phyloP scores from a whole-genome alignment of 1,140 invertebrate genomes.

The Saccostrea cuccullata region DNA sequence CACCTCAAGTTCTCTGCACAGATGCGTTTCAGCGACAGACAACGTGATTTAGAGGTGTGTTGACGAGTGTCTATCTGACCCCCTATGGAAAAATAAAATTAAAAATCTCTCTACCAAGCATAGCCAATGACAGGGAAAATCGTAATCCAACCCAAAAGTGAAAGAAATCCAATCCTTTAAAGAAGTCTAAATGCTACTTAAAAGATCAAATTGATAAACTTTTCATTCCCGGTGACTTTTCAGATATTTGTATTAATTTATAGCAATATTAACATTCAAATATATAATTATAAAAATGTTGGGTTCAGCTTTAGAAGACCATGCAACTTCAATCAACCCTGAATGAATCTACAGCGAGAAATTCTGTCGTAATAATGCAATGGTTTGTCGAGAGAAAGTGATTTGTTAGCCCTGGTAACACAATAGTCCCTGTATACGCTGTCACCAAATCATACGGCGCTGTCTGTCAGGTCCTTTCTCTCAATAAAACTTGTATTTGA shows the following conservation, averaged over 20 bases:
- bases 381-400: not conserved
- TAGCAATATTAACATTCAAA: not conserved
- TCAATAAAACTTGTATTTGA: not conserved
- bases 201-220: constrained; percentile 15
- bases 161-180: not conserved
- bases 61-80: not conserved
- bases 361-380: not conserved
- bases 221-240: not conserved
- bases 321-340: not conserved
- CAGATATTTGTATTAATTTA: constrained; percentile 6
- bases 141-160: constrained; percentile 16
- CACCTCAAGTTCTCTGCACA: not conserved
- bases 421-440: not conserved
- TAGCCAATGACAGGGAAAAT: not conserved
- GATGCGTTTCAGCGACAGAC: not conserved
- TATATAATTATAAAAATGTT: not conserved
- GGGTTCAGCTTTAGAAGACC: not conserved
- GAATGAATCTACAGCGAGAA: not conserved
- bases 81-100: constrained; percentile 13
- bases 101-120: not conserved
- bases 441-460: not conserved
- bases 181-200: not conserved
- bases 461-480: not conserved
- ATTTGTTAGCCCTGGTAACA: not conserved
- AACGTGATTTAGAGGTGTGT: constrained; percentile 3